Evolutionary conservation across 92 coral and sea anemone species (phyloP), one percentile per base, ranked within the genome.

Genomic region (Chrysogorgia sp.): DNA sequence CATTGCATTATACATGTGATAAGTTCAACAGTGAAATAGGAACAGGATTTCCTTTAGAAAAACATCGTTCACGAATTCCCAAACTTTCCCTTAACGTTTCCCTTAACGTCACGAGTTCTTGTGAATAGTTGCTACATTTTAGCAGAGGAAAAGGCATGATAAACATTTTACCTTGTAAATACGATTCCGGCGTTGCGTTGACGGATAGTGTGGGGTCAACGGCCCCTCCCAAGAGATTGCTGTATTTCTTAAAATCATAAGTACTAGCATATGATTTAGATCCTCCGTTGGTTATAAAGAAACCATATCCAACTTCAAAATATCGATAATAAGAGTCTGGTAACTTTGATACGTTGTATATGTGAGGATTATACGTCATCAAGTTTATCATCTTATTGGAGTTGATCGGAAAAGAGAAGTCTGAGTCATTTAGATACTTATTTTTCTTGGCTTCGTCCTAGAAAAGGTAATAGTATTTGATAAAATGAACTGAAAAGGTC

Each of bases 251-350:
- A 79, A 72, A 92, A 22, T 90, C 88, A 52, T 75, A 47, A 43
- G 82, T 86, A 74, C 88, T 92, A 26, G 77, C 62, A 31, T 71
- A 71, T 1, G 19, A 30, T 3, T 40, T 24, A 29, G 60, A 48
- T 30, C 62, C 77, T 3, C 96, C 94, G 35, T 80, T 81, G 0
- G 97, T 92, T 63, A 92, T 32, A 90, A 93, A 92, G 55, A 71
- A 81, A 60, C 88, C 88, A 57, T 87, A 81, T 37, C 96, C 97
- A 45, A 90, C 88, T 72, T 92, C 97, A 76, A 87, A 90, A 81
- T 87, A 92, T 8, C 97, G 90, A 71, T 92, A 92, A 75, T 87
- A 92, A 10, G 85, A 85, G 34, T 90, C 92, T 10, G 97, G 67
- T n/a, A 90, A 40, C 70, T 52, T 40, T 32, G 96, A 67, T 28